phyloP scores from a whole-genome alignment of 1,140 invertebrate species.

The Theocolax elegans region DNA sequence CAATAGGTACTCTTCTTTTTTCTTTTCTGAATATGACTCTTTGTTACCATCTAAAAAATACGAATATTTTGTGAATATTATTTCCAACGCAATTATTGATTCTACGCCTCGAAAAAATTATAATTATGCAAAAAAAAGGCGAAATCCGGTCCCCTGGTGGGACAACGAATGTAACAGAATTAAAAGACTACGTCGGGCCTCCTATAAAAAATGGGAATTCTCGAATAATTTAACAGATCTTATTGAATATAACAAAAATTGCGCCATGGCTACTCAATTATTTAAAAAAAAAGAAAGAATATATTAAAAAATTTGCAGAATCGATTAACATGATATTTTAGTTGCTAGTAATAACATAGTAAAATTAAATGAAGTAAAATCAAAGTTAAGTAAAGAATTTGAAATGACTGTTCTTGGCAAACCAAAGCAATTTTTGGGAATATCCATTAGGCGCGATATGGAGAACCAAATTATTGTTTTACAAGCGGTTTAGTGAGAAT shows the following conservation, averaged over 20 bases:
- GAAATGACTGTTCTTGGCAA: constrained; percentile 28
- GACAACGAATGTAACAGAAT: too few relatives aligned
- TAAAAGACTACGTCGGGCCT: neutral
- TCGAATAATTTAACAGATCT: neutral
- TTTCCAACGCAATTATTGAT: neutral
- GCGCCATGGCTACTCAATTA: constrained; percentile 24
- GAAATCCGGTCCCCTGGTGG: too few relatives aligned
- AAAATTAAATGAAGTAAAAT: constrained; percentile 18
- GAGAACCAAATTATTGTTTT: too few relatives aligned
- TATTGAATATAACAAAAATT: constrained; percentile 38
- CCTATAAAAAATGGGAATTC: neutral
- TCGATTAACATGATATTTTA: constrained; percentile 31
- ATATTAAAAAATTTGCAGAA: constrained; percentile 5
- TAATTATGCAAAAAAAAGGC: neutral
- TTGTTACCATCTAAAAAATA: neutral
- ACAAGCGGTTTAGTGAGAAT: too few relatives aligned
- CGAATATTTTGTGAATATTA: neutral
- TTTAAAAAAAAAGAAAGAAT: constrained; percentile 38
- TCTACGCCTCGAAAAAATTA: neutral
- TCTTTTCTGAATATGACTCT: neutral
- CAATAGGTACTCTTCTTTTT: neutral
- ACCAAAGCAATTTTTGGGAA: constrained; percentile 14
- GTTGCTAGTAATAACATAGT: constrained; percentile 22
- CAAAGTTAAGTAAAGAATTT: constrained; percentile 16
- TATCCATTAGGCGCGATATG: neutral